Base-by-base conservation (phyloP, 2,113 vertebrate genomes). In the Cochlearius cochlearius region DNA sequence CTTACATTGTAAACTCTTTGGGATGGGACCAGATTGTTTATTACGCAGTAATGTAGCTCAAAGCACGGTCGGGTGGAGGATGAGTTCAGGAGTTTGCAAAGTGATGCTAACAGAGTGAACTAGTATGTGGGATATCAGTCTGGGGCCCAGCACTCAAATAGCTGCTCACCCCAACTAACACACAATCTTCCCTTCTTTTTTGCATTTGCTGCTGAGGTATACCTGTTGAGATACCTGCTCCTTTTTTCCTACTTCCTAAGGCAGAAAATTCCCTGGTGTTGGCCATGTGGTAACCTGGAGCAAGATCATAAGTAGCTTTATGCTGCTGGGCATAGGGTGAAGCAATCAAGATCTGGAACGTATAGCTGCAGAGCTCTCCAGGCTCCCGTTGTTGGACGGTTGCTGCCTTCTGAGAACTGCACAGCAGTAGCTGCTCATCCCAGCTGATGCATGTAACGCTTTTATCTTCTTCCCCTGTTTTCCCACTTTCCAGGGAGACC, bases 351-450 rank as follows among this genome's bases (percentile, higher is more conserved):
- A 21, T n/a, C 47, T 53, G 26, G 62, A 77, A 84, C 2, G 56
- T 64, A 19, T 3, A 95, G 43, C 39, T 92, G 49, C 39, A 88
- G 58, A 83, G 25, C 6, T 73, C 41, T 41, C 41, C 52, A 47
- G 1, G 9, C 17, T 75, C 19, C 43, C 0, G 0, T 18, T 45
- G 49, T 21, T 45, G 49, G 15, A 30, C 21, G 23, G 11, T 13
- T 43, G 19, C 3, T 20, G 50, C 15, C 47, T 78, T 87, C 60
- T 47, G n/a, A 78, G 66, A 68, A 85, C 11, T 0, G 0, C 29
- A 15, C 11, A 91, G 90, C 34, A 67, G 69, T 9, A 71, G 60
- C 27, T 87, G 41, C 43, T 79, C 39, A 64, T 38, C 14, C 25
- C 23, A 59, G 5, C 8, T 64, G 60, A 72, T 5, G 22, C 20